Base-by-base conservation (phyloP, 1,140 invertebrate genomes). In the Heterodera carotae region DNA sequence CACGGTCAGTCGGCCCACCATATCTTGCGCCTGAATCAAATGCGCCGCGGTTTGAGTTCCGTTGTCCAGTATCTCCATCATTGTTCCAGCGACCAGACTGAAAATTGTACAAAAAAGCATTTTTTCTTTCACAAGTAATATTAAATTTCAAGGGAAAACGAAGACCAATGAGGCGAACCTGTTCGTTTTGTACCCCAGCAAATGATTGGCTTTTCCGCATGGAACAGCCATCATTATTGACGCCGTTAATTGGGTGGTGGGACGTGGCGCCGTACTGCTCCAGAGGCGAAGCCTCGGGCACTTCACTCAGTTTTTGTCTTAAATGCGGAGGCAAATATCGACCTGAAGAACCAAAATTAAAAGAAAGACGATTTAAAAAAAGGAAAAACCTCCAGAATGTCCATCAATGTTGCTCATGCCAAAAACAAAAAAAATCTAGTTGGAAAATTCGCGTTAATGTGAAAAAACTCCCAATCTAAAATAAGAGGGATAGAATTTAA, bases 251-350 rank as follows among this genome's bases (percentile, higher is more conserved):
- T 22, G 18, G 6, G 33, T 62, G 48, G 10, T 77, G 15, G 33
- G 36, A 74, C 34, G 80, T 76, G 48, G 31, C 43, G n/a, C 33
- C 31, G 43, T 53, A 25, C 15, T 76, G n/a, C 29, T 76, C 62
- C 31, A 68, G 34, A 27, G 76, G 77, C 31, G 59, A 69, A 29
- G 76, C 78, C 62, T 79, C 78, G 29, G 78, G 78, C 2, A 79
- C 76, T 18, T 79, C 78, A 29, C 59, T 69, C 36, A 79, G 48
- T 67, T 69, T 43, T 43, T 72, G 69, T 29, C 83, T 81, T 27
- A 86, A 70, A 39, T 84, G 74, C 22, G 83, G 83, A n/a, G 83
- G 83, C 22, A 84, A 82, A 80, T 84, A 84, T 43, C 79, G 79
- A 33, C 64, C 33, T 56, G 12, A 56, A 56, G 12, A 56, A 56